Percentiles rank a stretch among this genome's conserved stretches.
Evolutionary conservation across 2,888 invertebrate genomes (phyloP).

Genomic region (Fragum fragum): DNA sequence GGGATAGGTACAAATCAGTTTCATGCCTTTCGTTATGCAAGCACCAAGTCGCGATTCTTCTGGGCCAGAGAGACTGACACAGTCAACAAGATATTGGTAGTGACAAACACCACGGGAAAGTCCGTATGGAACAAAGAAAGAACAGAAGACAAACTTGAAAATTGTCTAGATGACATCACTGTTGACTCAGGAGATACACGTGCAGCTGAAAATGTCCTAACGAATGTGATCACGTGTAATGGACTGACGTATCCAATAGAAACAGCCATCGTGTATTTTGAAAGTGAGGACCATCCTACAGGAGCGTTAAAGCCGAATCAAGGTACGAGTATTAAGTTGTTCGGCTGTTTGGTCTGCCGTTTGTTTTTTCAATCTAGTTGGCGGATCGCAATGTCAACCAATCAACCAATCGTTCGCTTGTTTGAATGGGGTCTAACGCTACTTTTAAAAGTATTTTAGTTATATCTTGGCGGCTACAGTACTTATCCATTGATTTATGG

Average conservation of each 20-base stretch:
- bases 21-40: not conserved
- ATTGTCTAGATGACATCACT: not conserved
- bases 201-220: slow-evolving; percentile 7
- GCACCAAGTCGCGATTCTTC: not conserved
- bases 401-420: too few relatives aligned
- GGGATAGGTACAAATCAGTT: slow-evolving; percentile 11
- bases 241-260: slow-evolving; percentile 18
- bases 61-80: not conserved
- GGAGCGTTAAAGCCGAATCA: not conserved
- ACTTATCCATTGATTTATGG: too few relatives aligned
- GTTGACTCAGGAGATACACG: not conserved
- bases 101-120: not conserved
- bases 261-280: slow-evolving; percentile 18
- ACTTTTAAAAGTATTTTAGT: too few relatives aligned
- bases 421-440: too few relatives aligned
- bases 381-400: too few relatives aligned
- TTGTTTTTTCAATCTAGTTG: too few relatives aligned
- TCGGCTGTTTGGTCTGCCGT: not conserved
- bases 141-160: not conserved
- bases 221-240: not conserved
- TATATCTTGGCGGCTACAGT: too few relatives aligned
- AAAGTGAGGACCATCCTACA: slow-evolving; percentile 4
- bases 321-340: not conserved
- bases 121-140: not conserved
- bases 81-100: not conserved